These are phyloP conservation scores for Drosophila pectinifera DNA, from an alignment of 1,140 invertebrate species.

Conservation along the genomic window DNA sequence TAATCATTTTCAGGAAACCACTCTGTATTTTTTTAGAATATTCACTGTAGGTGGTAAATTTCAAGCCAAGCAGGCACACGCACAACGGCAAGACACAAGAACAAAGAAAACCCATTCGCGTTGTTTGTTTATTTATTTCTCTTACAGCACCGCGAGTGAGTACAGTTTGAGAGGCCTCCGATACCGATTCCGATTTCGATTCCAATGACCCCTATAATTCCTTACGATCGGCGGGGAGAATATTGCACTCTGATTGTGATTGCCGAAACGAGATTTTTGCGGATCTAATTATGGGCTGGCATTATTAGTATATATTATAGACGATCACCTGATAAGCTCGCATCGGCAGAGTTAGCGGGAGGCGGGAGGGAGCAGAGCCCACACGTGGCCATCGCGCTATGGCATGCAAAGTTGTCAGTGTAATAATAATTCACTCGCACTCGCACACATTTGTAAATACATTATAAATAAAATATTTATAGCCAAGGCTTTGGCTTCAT, in stretches of 20 bases:
- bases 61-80: conserved; percentile 39
- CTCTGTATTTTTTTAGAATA: neutral
- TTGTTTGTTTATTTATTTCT: conserved; percentile 61
- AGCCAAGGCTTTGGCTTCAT: conserved; percentile 57
- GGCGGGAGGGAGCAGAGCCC: neutral
- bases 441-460: conserved; percentile 30
- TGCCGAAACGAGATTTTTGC: conserved; percentile 45
- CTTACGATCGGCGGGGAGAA: conserved; percentile 13
- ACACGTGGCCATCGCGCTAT: conserved; percentile 27
- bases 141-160: conserved; percentile 17
- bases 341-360: neutral
- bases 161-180: conserved; percentile 49
- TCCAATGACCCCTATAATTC: conserved; percentile 46
- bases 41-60: conserved; percentile 36
- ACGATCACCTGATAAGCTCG: conserved; percentile 49
- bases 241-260: conserved; percentile 32
- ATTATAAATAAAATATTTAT: conserved; percentile 60
- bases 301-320: conserved; percentile 12
- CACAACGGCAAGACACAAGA: conserved; percentile 20
- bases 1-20: too few relatives aligned
- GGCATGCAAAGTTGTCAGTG: conserved; percentile 27
- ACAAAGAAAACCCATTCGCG: conserved; percentile 40
- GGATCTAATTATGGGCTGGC: conserved; percentile 45
- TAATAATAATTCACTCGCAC: conserved; percentile 50
- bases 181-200: conserved; percentile 15